Percentiles rank a stretch among this genome's conserved stretches.
Evolutionary conservation across 2,888 invertebrate species (phyloP).

Genomic region (Lysandra bellargus): DNA sequence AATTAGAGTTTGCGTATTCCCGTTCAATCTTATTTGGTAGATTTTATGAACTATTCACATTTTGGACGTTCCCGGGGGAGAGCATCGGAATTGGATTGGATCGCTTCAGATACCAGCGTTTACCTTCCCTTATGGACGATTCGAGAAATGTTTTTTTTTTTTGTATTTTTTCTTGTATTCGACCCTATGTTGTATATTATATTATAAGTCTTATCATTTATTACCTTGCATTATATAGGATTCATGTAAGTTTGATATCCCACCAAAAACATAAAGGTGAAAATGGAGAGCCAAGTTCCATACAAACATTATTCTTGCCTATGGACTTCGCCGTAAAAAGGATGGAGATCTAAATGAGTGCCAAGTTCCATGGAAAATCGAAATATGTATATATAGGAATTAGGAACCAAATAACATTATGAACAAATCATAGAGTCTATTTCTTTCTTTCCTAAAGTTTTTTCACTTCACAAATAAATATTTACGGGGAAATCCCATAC

Average conservation of each 20-base stretch:
- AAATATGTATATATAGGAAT: too few relatives aligned
- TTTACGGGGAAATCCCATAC: too few relatives aligned
- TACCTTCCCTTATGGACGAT: conserved; percentile 19
- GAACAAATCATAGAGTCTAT: too few relatives aligned
- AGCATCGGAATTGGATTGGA: conserved; percentile 30
- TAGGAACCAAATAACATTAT: too few relatives aligned
- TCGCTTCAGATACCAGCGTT: conserved; percentile 19
- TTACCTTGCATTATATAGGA: background rate
- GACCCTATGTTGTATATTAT: background rate
- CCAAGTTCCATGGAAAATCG: too few relatives aligned
- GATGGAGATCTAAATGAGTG: too few relatives aligned
- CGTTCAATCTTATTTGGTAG: conserved; percentile 22
- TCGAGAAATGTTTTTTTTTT: background rate
- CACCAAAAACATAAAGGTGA: too few relatives aligned
- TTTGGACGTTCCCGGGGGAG: conserved; percentile 24
- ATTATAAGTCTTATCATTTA: background rate
- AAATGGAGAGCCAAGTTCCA: too few relatives aligned
- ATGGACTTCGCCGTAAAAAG: too few relatives aligned
- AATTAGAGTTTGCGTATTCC: conserved; percentile 13
- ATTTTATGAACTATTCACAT: conserved; percentile 25
- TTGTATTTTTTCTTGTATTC: background rate
- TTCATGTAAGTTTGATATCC: background rate
- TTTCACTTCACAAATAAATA: too few relatives aligned
- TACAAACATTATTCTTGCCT: too few relatives aligned
- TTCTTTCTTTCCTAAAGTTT: too few relatives aligned